Percentiles rank a stretch among this genome's conserved stretches.
Evolutionary conservation across 2,113 vertebrate species (phyloP).

Genomic region (Ranitomeya variabilis): DNA sequence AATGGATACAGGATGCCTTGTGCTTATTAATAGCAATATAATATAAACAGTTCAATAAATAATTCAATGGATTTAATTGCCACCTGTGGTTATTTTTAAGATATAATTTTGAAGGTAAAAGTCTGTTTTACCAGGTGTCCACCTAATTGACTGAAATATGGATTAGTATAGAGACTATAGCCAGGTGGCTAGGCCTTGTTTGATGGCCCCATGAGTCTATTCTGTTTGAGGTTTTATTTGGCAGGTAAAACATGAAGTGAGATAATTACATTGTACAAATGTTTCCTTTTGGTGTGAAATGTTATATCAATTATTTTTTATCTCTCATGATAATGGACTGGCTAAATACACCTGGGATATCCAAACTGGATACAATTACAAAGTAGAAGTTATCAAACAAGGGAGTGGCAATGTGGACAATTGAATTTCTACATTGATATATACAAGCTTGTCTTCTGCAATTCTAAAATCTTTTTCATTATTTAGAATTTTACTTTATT

Average conservation of each 20-base stretch:
- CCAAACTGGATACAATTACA: not conserved
- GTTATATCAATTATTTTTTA: slow-evolving; percentile 64
- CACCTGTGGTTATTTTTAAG: slow-evolving; percentile 45
- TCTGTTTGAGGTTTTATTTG: slow-evolving; percentile 46
- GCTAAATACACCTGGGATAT: not conserved
- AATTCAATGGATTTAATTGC: slow-evolving; percentile 6
- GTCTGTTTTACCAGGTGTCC: slow-evolving; percentile 52
- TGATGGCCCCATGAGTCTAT: slow-evolving; percentile 62
- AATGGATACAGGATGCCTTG: not conserved
- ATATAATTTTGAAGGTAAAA: slow-evolving; percentile 58
- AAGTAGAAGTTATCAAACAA: not conserved
- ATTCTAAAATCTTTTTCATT: not conserved
- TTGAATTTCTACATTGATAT: not conserved
- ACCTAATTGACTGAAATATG: slow-evolving; percentile 60
- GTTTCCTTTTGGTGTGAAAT: slow-evolving; percentile 59
- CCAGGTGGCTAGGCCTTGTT: slow-evolving; percentile 57
- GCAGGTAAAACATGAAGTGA: slow-evolving; percentile 50
- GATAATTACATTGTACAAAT: slow-evolving; percentile 63
- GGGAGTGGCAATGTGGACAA: not conserved
- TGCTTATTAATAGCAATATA: slow-evolving; percentile 59
- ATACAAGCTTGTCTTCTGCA: not conserved
- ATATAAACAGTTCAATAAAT: slow-evolving; percentile 55
- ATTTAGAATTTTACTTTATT: not conserved
- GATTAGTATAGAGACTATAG: slow-evolving; percentile 60
- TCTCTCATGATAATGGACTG: slow-evolving; percentile 37